These are phyloP conservation scores for Montipora capitata DNA, from an alignment of 92 coral and sea anemone species.

Conservation along the genomic window DNA sequence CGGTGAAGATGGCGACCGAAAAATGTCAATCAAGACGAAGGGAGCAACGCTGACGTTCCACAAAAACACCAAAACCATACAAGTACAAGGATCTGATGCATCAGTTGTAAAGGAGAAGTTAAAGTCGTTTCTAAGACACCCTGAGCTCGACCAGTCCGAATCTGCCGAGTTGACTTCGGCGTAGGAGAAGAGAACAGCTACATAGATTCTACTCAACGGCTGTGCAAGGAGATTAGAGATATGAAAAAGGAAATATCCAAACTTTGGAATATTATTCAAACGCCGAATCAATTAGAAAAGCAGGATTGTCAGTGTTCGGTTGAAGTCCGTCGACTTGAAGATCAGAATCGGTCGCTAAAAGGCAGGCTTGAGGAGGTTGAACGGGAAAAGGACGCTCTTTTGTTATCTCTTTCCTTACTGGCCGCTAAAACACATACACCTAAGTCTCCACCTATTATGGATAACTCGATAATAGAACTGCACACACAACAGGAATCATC, in stretches of 20 bases:
- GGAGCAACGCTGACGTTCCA: neutral
- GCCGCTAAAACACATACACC: constrained; percentile 19
- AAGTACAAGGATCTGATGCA: neutral
- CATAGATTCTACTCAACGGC: constrained; percentile 1
- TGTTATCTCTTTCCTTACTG: constrained; percentile 1
- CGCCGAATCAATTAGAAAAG: too few relatives aligned
- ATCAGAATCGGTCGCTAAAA: too few relatives aligned
- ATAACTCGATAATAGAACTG: constrained; percentile 15
- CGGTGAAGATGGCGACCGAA: neutral
- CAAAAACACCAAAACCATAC: neutral
- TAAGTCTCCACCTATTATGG: constrained; percentile 16
- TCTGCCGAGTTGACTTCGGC: neutral
- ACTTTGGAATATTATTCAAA: too few relatives aligned
- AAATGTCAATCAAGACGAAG: neutral
- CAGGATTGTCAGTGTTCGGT: too few relatives aligned
- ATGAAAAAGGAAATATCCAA: too few relatives aligned
- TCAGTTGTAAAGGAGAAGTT: neutral
- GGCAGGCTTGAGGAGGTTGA: too few relatives aligned
- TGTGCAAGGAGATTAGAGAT: neutral
- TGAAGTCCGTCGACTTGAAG: too few relatives aligned
- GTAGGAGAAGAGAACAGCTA: neutral
- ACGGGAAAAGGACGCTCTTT: neutral
- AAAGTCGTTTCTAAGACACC: neutral
- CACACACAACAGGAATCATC: constrained; percentile 17
- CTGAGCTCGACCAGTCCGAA: neutral